Conservation (phyloP, 92 coral and sea anemone species). For the Parazoanthus atlanticus region DNA sequence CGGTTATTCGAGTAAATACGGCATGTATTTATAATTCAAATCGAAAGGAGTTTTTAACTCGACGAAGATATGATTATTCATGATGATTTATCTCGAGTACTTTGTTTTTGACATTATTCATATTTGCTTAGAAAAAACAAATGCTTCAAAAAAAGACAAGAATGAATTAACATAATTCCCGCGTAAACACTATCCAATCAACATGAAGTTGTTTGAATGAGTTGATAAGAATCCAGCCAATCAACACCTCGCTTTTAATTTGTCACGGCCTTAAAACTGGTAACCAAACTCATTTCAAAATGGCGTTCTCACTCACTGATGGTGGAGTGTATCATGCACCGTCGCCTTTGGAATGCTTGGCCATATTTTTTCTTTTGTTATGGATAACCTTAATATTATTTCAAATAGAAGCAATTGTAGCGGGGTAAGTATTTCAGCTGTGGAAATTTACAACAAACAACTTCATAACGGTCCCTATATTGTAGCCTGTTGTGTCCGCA, state of each 20-base stretch:
- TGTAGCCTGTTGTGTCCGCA: background rate
- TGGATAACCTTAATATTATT: slow-evolving; percentile 74
- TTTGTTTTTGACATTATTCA: too few relatives aligned
- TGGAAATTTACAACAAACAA: background rate
- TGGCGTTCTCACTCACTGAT: slow-evolving; percentile 65
- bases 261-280: slow-evolving; percentile 26
- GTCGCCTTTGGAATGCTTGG: slow-evolving; percentile 66
- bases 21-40: too few relatives aligned
- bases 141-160: too few relatives aligned
- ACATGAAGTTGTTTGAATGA: background rate
- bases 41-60: too few relatives aligned
- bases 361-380: slow-evolving; percentile 61
- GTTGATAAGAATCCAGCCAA: background rate
- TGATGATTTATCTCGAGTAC: too few relatives aligned
- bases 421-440: slow-evolving; percentile 68
- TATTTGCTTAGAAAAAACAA: too few relatives aligned
- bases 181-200: slow-evolving; percentile 37
- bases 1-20: too few relatives aligned
- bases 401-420: slow-evolving; percentile 75
- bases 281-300: slow-evolving; percentile 45
- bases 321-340: slow-evolving; percentile 69
- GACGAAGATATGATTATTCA: too few relatives aligned
- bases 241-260: background rate
- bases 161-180: slow-evolving; percentile 29
- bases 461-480: background rate